phyloP scores from a whole-genome alignment of 2,888 invertebrate species.

The Fragum sueziense region DNA sequence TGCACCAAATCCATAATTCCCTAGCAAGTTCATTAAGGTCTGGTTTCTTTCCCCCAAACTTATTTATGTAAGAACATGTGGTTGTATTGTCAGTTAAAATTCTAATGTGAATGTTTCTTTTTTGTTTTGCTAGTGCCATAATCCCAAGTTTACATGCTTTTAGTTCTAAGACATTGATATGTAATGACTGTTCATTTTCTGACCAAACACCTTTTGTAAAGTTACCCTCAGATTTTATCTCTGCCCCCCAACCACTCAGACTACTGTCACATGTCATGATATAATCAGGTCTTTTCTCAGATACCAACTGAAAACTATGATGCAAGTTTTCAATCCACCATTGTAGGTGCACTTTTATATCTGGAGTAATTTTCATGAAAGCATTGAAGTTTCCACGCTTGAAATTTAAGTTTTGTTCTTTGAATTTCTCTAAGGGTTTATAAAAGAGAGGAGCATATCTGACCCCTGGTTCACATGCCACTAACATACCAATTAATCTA shows the following conservation, averaged over 20 bases:
- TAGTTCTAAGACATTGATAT: too few relatives aligned
- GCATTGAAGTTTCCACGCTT: conserved; percentile 47
- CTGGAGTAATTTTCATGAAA: conserved; percentile 18
- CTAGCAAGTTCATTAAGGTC: conserved; percentile 31
- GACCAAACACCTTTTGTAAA: too few relatives aligned
- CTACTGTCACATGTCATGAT: too few relatives aligned
- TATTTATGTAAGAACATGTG: too few relatives aligned
- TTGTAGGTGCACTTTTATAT: conserved; percentile 7
- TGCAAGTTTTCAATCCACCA: conserved; percentile 52
- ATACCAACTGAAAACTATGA: conserved; percentile 14
- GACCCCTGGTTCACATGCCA: conserved; percentile 47
- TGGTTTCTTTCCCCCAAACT: conserved; percentile 20
- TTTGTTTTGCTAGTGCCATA: neutral
- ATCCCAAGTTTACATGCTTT: neutral
- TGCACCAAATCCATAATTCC: conserved; percentile 45
- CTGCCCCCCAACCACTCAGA: too few relatives aligned
- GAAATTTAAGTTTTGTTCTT: too few relatives aligned
- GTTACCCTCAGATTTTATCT: neutral
- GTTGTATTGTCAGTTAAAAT: too few relatives aligned
- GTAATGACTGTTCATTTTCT: too few relatives aligned
- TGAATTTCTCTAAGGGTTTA: too few relatives aligned
- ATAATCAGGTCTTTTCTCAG: conserved; percentile 14
- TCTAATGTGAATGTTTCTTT: too few relatives aligned
- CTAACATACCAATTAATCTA: conserved; percentile 44
- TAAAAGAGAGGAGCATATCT: conserved; percentile 50